Percentiles rank a stretch among this genome's conserved stretches.
phyloP scores from a whole-genome alignment of 1,140 invertebrate genomes.

The Muscidifurax raptorellus region DNA sequence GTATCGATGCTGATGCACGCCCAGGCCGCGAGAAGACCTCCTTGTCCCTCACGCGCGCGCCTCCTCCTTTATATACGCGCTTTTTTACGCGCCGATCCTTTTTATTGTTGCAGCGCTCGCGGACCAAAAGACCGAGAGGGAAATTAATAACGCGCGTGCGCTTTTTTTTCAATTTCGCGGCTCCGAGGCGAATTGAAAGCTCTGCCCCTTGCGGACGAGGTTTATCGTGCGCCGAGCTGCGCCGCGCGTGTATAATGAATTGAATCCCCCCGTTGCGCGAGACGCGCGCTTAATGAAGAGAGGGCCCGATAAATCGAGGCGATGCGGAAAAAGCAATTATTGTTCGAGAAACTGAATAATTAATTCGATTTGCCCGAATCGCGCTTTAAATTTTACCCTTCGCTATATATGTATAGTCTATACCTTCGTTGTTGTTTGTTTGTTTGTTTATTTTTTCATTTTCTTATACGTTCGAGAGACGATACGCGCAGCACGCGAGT shows the following conservation, averaged over 20 bases:
- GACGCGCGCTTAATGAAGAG: slow-evolving; percentile 15
- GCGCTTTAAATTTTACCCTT: neutral
- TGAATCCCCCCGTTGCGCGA: neutral
- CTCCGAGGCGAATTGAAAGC: slow-evolving; percentile 40
- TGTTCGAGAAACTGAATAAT: slow-evolving; percentile 34
- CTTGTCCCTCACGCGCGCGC: slow-evolving; percentile 9
- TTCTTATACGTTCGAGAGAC: neutral
- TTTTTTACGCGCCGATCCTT: slow-evolving; percentile 2
- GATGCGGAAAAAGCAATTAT: slow-evolving; percentile 39
- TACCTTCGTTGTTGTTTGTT: too few species aligned
- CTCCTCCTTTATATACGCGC: slow-evolving; percentile 15
- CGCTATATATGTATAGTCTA: too few species aligned
- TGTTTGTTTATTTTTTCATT: neutral
- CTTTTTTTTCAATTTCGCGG: slow-evolving; percentile 44
- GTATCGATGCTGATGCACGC: slow-evolving; percentile 43
- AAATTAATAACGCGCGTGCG: slow-evolving; percentile 40
- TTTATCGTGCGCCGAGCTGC: neutral
- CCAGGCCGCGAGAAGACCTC: slow-evolving; percentile 21
- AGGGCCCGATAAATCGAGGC: slow-evolving; percentile 21
- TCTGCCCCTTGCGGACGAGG: neutral
- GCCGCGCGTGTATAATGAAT: slow-evolving; percentile 19
- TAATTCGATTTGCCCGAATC: slow-evolving; percentile 36
- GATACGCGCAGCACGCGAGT: neutral
- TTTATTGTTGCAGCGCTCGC: neutral
- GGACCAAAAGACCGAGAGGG: neutral